A percentile compares a stretch with the other conserved stretches of the same genome.
Evolutionary conservation across 2,888 invertebrate genomes (phyloP).

Genomic region (Apamea crenata): DNA sequence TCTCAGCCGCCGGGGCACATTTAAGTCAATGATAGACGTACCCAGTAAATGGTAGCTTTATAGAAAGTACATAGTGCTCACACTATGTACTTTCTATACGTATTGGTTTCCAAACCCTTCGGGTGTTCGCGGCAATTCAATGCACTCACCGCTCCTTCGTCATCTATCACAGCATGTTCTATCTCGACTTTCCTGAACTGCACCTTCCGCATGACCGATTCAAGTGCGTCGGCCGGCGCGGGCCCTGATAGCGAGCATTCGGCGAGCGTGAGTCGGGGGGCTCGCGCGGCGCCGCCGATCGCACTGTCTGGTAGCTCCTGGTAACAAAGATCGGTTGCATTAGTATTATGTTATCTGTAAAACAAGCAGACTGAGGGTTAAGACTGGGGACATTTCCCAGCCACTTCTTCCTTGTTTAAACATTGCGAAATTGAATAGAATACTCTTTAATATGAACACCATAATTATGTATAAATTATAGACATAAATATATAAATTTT

Average conservation of each 20-base stretch:
- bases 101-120: no score
- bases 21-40: no score
- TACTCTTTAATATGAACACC: no score
- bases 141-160: conserved; percentile 91
- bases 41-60: no score
- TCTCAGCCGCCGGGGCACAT: no score
- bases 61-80: no score
- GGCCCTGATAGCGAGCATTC: conserved; percentile 91
- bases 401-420: not conserved
- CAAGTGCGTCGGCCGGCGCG: conserved; percentile 94
- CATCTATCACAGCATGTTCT: conserved; percentile 92
- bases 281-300: conserved; percentile 87
- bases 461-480: no score
- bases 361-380: not conserved
- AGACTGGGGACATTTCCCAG: not conserved
- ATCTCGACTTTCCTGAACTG: conserved; percentile 93
- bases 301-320: conserved; percentile 83
- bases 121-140: no score
- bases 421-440: not conserved
- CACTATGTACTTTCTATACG: no score
- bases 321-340: conserved; percentile 28
- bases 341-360: not conserved
- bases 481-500: no score
- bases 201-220: conserved; percentile 95
- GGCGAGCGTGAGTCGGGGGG: conserved; percentile 90